These are phyloP conservation scores for Pemphigus obesinymphae DNA, from an alignment of 1,140 invertebrate genomes.

Conservation along the genomic window DNA sequence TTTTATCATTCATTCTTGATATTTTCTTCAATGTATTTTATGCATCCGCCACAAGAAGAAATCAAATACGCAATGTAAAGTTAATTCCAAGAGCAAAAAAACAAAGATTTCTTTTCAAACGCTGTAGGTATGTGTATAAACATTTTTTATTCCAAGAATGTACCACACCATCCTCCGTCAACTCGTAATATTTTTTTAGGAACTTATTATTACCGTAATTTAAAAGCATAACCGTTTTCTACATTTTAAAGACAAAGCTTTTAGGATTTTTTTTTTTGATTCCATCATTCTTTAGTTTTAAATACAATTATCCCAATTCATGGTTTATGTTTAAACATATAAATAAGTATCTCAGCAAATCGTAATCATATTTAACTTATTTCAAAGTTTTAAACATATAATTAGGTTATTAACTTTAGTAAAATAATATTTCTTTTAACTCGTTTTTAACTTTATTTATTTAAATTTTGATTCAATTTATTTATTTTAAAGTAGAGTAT, in stretches of 20 bases:
- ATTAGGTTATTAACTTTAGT: not conserved
- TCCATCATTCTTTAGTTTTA: not conserved
- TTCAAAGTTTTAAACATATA: not conserved
- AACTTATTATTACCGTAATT: not conserved
- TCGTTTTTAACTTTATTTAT: not conserved
- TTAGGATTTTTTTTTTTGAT: not conserved
- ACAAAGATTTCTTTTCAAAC: not conserved
- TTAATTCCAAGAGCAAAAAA: constrained; percentile 20
- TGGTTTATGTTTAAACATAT: not conserved
- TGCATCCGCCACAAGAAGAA: not conserved
- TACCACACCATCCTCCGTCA: not conserved
- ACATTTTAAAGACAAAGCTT: not conserved
- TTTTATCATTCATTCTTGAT: constrained; percentile 9
- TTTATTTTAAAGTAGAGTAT: too few species aligned
- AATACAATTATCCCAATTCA: not conserved
- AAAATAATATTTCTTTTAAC: not conserved
- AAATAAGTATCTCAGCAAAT: not conserved
- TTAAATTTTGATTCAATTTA: not conserved
- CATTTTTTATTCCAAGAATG: not conserved
- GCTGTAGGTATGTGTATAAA: not conserved
- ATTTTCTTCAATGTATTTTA: constrained; percentile 23
- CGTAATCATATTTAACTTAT: not conserved
- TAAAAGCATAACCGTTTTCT: not conserved
- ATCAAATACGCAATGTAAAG: constrained; percentile 32
- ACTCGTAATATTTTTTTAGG: not conserved